Percentiles rank a stretch among this genome's conserved stretches.
Conservation (phyloP, 2,113 vertebrate genomes). For the Corythornis cristatus region DNA sequence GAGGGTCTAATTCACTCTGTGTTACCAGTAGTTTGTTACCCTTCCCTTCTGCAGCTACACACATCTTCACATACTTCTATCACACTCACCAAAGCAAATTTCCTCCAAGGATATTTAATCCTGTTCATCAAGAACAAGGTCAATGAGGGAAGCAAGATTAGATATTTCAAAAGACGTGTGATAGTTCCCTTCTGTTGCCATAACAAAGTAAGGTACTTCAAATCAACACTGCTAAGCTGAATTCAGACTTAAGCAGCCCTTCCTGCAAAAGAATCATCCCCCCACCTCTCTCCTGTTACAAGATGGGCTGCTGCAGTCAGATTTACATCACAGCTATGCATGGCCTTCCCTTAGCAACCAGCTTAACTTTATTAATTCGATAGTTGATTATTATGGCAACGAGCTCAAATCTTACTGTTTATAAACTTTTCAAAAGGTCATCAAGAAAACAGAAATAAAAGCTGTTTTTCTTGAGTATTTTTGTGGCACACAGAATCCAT, state of each 20-base stretch:
- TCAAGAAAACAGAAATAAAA: background rate
- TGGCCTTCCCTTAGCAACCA: constrained; percentile 61
- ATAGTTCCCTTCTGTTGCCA: background rate
- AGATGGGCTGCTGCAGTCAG: background rate
- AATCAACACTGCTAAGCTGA: background rate
- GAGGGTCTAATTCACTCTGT: background rate
- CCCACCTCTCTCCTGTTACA: background rate
- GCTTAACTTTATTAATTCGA: background rate
- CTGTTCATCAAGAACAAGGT: constrained; percentile 19
- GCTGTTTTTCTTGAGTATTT: background rate
- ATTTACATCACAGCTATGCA: background rate
- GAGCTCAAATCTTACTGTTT: constrained; percentile 1
- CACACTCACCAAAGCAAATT: background rate
- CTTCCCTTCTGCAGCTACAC: background rate
- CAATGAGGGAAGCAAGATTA: constrained; percentile 1
- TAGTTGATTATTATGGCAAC: constrained; percentile 46
- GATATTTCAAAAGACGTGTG: constrained; percentile 7
- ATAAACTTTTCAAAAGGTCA: constrained; percentile 47
- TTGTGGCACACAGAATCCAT: background rate
- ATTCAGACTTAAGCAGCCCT: background rate
- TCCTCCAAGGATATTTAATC: constrained; percentile 47
- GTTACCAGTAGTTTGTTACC: background rate
- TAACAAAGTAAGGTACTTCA: constrained; percentile 21
- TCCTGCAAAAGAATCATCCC: background rate
- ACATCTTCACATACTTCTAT: background rate